Conservation (phyloP, 2,888 invertebrate genomes). For the Fragum whitleyi region DNA sequence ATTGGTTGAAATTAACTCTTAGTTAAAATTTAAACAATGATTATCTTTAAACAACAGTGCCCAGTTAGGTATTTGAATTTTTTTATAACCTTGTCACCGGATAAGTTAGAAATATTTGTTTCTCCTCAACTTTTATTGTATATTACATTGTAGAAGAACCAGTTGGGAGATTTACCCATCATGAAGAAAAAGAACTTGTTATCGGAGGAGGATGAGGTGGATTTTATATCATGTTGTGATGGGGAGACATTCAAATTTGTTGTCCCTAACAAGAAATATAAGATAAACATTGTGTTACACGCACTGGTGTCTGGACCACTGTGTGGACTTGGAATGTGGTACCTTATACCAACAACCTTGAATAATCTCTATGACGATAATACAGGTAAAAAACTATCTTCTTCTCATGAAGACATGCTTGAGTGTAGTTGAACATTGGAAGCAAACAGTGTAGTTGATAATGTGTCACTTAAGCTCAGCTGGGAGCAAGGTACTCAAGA, state of each 20-base stretch:
- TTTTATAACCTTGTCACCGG: too few relatives aligned
- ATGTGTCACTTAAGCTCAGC: too few relatives aligned
- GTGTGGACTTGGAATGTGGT: slow-evolving; percentile 79
- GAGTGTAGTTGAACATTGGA: not conserved
- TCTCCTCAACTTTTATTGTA: too few relatives aligned
- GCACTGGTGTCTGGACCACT: slow-evolving; percentile 77
- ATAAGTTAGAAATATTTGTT: too few relatives aligned
- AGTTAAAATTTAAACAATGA: too few relatives aligned
- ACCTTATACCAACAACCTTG: slow-evolving; percentile 79
- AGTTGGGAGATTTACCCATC: slow-evolving; percentile 43
- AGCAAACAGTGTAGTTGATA: too few relatives aligned
- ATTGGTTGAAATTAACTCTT: too few relatives aligned
- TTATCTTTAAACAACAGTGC: too few relatives aligned
- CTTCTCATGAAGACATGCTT: slow-evolving; percentile 46
- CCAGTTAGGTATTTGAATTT: too few relatives aligned
- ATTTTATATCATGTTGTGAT: slow-evolving; percentile 82
- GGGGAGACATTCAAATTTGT: slow-evolving; percentile 81
- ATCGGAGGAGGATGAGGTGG: slow-evolving; percentile 82
- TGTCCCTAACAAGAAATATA: slow-evolving; percentile 80
- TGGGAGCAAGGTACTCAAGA: too few relatives aligned
- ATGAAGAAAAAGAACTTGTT: slow-evolving; percentile 77
- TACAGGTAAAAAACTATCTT: slow-evolving; percentile 68
- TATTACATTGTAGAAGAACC: slow-evolving; percentile 18
- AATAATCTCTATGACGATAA: slow-evolving; percentile 77
- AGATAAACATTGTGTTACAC: slow-evolving; percentile 79